Conservation (phyloP, 2,888 invertebrate genomes). For the Drosophila sordidapex region DNA sequence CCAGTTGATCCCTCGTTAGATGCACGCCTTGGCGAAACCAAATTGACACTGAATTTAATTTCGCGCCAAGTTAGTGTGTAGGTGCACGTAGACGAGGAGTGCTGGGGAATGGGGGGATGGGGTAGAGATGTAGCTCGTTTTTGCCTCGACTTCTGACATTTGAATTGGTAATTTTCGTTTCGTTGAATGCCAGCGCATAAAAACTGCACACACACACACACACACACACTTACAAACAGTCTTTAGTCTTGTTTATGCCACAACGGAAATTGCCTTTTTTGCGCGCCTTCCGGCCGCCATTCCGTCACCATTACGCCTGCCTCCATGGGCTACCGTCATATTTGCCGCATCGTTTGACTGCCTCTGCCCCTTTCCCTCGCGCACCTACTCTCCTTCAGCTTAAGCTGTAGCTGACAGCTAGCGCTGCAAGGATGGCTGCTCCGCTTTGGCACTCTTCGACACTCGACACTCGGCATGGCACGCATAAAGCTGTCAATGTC, state of each 20-base stretch:
- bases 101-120: not conserved
- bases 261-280: slow-evolving; percentile 79
- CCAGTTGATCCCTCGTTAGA: slow-evolving; percentile 63
- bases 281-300: slow-evolving; percentile 67
- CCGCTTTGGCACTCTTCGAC: slow-evolving; percentile 29
- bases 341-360: slow-evolving; percentile 67
- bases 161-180: slow-evolving; percentile 78
- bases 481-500: slow-evolving; percentile 82
- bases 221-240: slow-evolving; percentile 9
- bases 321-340: slow-evolving; percentile 48
- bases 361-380: not conserved
- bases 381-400: slow-evolving; percentile 30
- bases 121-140: slow-evolving; percentile 17
- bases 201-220: slow-evolving; percentile 49
- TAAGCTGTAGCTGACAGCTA: slow-evolving; percentile 71
- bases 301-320: slow-evolving; percentile 18
- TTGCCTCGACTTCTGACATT: slow-evolving; percentile 68
- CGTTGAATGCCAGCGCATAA: slow-evolving; percentile 60
- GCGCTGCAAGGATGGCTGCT: slow-evolving; percentile 27
- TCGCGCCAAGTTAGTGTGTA: slow-evolving; percentile 37
- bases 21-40: slow-evolving; percentile 46
- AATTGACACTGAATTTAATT: slow-evolving; percentile 82
- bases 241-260: slow-evolving; percentile 59
- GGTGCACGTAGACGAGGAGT: not conserved
- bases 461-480: slow-evolving; percentile 77